Evolutionary conservation across 2,797 vertebrate species (phyloP).

Genomic region (Pseudochirops cupreus): DNA sequence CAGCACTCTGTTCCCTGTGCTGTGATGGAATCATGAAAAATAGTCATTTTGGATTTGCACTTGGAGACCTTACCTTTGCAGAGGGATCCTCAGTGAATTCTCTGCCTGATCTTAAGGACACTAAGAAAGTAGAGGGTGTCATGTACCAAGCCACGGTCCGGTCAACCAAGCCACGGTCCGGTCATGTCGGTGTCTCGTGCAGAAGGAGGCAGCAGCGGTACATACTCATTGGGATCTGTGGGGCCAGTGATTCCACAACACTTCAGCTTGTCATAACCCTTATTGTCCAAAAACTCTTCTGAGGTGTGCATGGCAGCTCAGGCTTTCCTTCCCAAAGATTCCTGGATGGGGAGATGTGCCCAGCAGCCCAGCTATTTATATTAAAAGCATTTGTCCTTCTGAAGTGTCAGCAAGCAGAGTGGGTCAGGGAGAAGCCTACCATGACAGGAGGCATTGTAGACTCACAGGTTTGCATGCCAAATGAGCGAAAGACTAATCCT

Average conservation of each 20-base stretch:
- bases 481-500: slow-evolving; percentile 14
- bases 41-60: neutral
- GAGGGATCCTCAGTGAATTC: neutral
- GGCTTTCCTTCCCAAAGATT: neutral
- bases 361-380: neutral
- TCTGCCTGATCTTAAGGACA: neutral
- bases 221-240: neutral
- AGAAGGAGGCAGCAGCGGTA: neutral
- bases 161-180: neutral
- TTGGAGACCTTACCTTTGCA: neutral
- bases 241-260: neutral
- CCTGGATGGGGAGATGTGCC: neutral
- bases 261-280: neutral
- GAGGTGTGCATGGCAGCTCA: neutral
- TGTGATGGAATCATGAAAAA: neutral
- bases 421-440: neutral
- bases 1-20: neutral
- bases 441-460: neutral
- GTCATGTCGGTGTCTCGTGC: neutral
- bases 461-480: neutral
- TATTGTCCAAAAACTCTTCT: neutral
- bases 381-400: neutral
- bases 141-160: neutral
- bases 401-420: neutral
- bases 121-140: neutral